phyloP scores from a whole-genome alignment of 1,140 invertebrate genomes.

The Cydia fagiglandana region DNA sequence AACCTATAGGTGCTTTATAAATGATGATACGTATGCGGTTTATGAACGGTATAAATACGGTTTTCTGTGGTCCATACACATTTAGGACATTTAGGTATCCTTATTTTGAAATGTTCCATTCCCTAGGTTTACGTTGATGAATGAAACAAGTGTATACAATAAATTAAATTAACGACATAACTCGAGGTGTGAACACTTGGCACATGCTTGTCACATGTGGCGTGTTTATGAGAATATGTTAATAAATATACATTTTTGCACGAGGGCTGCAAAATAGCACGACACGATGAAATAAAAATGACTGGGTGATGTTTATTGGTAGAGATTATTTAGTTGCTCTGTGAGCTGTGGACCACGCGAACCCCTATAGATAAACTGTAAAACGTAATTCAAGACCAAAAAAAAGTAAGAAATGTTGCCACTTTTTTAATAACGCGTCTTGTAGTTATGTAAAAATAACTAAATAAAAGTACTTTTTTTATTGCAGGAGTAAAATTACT shows the following conservation, averaged over 20 bases:
- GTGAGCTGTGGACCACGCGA: no score
- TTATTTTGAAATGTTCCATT: not conserved
- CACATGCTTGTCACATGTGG: not conserved
- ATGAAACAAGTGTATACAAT: not conserved
- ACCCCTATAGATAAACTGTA: no score
- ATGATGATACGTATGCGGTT: not conserved
- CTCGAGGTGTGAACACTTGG: not conserved
- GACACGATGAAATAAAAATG: not conserved
- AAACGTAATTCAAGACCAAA: no score
- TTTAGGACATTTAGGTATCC: not conserved
- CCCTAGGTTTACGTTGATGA: not conserved
- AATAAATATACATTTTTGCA: slow-evolving; percentile 5
- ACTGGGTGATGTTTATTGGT: no score
- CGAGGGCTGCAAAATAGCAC: not conserved
- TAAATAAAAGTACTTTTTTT: no score
- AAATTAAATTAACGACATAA: not conserved
- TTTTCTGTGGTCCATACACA: no score
- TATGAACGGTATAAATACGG: no score
- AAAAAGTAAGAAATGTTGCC: no score
- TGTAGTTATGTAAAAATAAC: no score
- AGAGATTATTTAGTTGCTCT: no score
- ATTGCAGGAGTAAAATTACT: no score
- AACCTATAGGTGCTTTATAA: not conserved
- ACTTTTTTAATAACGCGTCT: no score
- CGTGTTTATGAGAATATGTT: slow-evolving; percentile 17